These are phyloP conservation scores for Plecotus auritus DNA, from an alignment of 2,113 vertebrate species.

Conservation along the genomic window DNA sequence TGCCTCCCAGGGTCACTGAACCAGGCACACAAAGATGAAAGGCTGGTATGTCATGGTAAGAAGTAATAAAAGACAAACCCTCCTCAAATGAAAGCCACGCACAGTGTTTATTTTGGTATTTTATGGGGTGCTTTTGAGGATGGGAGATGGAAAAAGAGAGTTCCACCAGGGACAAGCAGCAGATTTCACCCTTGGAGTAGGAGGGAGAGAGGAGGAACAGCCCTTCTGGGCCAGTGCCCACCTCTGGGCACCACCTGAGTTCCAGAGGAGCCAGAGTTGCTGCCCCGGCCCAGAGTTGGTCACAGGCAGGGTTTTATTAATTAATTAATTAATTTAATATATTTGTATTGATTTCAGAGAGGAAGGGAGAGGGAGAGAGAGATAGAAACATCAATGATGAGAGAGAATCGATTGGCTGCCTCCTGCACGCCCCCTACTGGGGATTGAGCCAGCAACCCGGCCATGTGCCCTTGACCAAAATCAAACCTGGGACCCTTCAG, in stretches of 20 bases:
- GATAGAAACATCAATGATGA: no score
- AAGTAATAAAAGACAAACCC: background rate
- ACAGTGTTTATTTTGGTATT: conserved; percentile 51
- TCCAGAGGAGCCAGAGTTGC: background rate
- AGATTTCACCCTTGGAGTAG: background rate
- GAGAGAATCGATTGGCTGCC: no score
- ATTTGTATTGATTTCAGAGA: no score
- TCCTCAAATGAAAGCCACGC: conserved; percentile 51
- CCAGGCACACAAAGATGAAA: conserved; percentile 4
- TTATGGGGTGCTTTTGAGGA: conserved; percentile 53
- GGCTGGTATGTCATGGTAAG: background rate
- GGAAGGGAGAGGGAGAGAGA: no score
- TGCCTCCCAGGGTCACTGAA: background rate
- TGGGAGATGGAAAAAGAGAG: conserved; percentile 49
- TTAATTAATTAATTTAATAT: no score
- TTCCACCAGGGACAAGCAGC: background rate
- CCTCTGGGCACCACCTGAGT: background rate
- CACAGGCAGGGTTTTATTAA: background rate
- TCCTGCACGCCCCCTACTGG: no score
- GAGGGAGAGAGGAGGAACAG: background rate
- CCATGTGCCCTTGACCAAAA: no score
- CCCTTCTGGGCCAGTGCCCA: background rate
- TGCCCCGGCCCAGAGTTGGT: background rate
- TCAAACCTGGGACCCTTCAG: no score
- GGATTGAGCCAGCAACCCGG: no score